A percentile compares a stretch with the other conserved stretches of the same genome.
Evolutionary conservation across 2,888 invertebrate genomes (phyloP).

Genomic region (Cordilura impudica): DNA sequence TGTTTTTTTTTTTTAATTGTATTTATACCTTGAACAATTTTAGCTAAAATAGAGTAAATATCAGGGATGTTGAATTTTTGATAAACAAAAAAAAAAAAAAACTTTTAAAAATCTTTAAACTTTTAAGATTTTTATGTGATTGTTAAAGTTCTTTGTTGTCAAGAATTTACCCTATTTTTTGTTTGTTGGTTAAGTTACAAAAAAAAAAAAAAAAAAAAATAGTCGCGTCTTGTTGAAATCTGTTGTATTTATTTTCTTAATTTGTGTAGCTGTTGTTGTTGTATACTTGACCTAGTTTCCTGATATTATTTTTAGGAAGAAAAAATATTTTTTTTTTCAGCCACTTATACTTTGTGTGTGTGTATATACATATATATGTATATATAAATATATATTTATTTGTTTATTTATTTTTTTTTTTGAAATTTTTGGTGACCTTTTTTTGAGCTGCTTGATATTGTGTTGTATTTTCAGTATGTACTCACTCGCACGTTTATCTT

Average conservation of each 20-base stretch:
- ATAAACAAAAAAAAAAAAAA: too few relatives aligned
- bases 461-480: neutral
- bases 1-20: constrained; percentile 9
- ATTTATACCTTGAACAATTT: constrained; percentile 38
- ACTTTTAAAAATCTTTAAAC: too few relatives aligned
- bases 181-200: neutral
- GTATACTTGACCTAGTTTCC: constrained; percentile 60
- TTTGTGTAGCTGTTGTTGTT: constrained; percentile 7
- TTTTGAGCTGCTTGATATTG: constrained; percentile 6
- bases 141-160: too few relatives aligned
- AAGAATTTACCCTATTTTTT: neutral
- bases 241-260: constrained; percentile 27
- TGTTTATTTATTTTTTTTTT: constrained; percentile 24
- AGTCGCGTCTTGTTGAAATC: neutral
- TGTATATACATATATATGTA: neutral
- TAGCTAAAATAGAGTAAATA: neutral
- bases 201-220: too few relatives aligned
- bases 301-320: constrained; percentile 53
- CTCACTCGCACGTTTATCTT: constrained; percentile 6
- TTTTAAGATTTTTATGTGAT: too few relatives aligned
- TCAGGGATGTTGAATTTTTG: constrained; percentile 11
- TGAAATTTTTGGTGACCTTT: constrained; percentile 59
- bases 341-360: constrained; percentile 36
- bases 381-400: too few relatives aligned
- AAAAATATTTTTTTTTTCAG: constrained; percentile 16